phyloP scores from a whole-genome alignment of 1,140 invertebrate genomes.

The Bicyclus anynana region DNA sequence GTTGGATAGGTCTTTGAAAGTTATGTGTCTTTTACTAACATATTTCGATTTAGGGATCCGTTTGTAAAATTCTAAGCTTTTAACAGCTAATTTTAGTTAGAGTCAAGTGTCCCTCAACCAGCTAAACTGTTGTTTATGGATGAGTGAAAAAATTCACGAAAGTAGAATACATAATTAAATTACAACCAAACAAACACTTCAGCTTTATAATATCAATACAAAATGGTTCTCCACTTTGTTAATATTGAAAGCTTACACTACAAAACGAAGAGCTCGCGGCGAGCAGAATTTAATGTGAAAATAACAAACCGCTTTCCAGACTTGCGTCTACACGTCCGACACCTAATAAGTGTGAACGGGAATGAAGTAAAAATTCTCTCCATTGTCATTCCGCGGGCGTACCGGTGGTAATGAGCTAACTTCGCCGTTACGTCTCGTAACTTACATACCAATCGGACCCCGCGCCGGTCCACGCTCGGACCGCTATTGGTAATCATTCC shows the following conservation, averaged over 20 bases:
- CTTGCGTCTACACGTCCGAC: conserved; percentile 37
- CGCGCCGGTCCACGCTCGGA: conserved; percentile 26
- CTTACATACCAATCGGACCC: conserved; percentile 70
- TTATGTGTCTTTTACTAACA: too few species aligned
- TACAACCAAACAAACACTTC: too few species aligned
- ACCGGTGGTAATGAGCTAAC: conserved; percentile 71
- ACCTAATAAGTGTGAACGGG: conserved; percentile 58
- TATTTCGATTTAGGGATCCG: too few species aligned
- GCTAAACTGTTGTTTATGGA: too few species aligned
- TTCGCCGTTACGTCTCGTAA: conserved; percentile 67
- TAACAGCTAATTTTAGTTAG: too few species aligned
- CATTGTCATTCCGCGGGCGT: conserved; percentile 68
- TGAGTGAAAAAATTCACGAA: too few species aligned
- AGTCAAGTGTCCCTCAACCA: too few species aligned
- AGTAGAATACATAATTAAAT: too few species aligned
- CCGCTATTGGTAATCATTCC: conserved; percentile 61
- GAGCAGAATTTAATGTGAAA: conserved; percentile 25
- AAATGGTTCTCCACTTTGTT: neutral
- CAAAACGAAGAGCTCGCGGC: conserved; percentile 18
- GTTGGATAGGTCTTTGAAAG: too few species aligned
- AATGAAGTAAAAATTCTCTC: conserved; percentile 67
- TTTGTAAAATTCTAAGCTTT: too few species aligned
- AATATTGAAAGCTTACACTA: conserved; percentile 18
- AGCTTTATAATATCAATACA: neutral
- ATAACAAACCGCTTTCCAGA: conserved; percentile 24